Conservation (phyloP, 2,113 vertebrate genomes). For the Lamprotornis superbus region DNA sequence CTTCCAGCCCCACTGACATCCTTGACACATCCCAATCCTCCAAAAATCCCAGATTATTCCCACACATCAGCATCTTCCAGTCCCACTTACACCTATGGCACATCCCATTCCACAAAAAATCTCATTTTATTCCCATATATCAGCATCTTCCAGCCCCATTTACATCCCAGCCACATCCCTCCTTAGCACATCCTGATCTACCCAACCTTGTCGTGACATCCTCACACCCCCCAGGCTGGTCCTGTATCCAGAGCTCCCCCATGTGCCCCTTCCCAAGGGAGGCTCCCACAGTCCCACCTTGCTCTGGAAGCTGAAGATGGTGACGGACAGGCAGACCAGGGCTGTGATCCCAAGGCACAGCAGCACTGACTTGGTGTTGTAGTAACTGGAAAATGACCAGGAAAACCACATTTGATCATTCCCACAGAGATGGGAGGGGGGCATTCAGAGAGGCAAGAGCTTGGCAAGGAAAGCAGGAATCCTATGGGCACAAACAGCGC, state of each 20-base stretch:
- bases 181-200: background rate
- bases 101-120: background rate
- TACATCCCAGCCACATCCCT: background rate
- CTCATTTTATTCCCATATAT: too few relatives aligned
- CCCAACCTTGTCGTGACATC: background rate
- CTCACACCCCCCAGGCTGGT: background rate
- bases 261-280: background rate
- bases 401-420: background rate
- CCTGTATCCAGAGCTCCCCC: background rate
- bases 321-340: constrained; percentile 87
- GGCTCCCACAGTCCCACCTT: constrained; percentile 77
- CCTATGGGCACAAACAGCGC: fast-evolving
- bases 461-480: fast-evolving
- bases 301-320: constrained; percentile 91
- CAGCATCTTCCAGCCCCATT: background rate
- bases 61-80: background rate
- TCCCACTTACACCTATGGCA: too few relatives aligned
- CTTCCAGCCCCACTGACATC: background rate
- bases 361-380: constrained; percentile 91
- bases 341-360: constrained; percentile 90
- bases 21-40: background rate
- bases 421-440: background rate
- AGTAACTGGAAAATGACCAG: constrained; percentile 76
- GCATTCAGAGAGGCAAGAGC: background rate
- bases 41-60: too few relatives aligned